A percentile compares a stretch with the other conserved stretches of the same genome.
Evolutionary conservation across 2,888 invertebrate species (phyloP).

Genomic region (Zygogramma bicolorata): DNA sequence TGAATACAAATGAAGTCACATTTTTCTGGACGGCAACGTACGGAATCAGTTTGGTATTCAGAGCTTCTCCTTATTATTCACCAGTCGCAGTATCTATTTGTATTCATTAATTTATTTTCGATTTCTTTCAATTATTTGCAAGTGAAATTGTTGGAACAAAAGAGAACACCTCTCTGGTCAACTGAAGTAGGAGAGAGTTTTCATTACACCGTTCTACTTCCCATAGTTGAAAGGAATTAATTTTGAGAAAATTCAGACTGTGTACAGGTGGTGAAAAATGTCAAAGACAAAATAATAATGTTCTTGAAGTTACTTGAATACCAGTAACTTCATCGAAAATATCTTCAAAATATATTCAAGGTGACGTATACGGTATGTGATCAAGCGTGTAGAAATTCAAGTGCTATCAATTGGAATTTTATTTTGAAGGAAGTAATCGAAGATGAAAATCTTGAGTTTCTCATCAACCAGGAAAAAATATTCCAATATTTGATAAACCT

Average conservation of each 20-base stretch:
- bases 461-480: too few species aligned
- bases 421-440: too few species aligned
- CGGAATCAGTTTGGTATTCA: constrained; percentile 25
- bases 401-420: too few species aligned
- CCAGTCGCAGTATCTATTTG: constrained; percentile 1
- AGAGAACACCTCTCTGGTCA: not conserved
- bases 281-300: too few species aligned
- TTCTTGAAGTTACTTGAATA: too few species aligned
- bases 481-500: too few species aligned
- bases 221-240: not conserved
- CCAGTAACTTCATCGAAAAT: too few species aligned
- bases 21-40: constrained; percentile 1
- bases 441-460: too few species aligned
- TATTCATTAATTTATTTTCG: constrained; percentile 22
- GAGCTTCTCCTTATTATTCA: constrained; percentile 26
- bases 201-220: not conserved
- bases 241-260: not conserved
- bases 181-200: constrained; percentile 6
- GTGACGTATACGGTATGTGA: too few species aligned
- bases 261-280: too few species aligned
- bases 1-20: constrained; percentile 26
- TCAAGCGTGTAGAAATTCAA: too few species aligned
- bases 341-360: too few species aligned
- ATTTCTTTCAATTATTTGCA: constrained; percentile 18
- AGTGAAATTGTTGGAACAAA: constrained; percentile 11